Percentiles rank a stretch among this genome's conserved stretches.
Evolutionary conservation across 2,888 invertebrate species (phyloP).

Genomic region (Cephalotes varians): DNA sequence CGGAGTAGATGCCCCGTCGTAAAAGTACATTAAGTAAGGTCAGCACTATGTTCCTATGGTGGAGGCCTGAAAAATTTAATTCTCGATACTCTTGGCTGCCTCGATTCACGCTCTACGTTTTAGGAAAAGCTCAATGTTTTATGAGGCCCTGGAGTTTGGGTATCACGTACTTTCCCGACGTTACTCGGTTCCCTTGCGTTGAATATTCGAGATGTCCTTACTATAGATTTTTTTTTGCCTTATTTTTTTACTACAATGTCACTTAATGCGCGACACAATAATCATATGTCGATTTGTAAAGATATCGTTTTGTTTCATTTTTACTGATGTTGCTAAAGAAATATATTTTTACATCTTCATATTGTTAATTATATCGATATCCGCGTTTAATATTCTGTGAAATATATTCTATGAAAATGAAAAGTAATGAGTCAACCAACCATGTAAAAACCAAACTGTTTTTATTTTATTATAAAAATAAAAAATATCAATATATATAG

Average conservation of each 20-base stretch:
- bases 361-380: too few relatives aligned
- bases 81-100: slow-evolving; percentile 49
- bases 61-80: slow-evolving; percentile 64
- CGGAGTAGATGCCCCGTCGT: not conserved
- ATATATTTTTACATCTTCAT: too few relatives aligned
- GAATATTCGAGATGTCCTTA: slow-evolving; percentile 41
- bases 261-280: not conserved
- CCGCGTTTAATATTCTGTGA: too few relatives aligned
- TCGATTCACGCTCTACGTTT: slow-evolving; percentile 44
- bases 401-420: not conserved
- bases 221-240: not conserved
- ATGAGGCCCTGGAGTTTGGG: slow-evolving; percentile 55
- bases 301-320: too few relatives aligned
- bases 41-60: slow-evolving; percentile 50
- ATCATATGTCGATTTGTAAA: not conserved
- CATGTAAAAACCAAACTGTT: not conserved
- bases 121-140: slow-evolving; percentile 63
- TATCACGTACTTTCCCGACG: slow-evolving; percentile 38
- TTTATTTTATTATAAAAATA: not conserved
- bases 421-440: not conserved
- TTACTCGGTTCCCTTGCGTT: slow-evolving; percentile 14
- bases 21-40: slow-evolving; percentile 58
- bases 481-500: not conserved
- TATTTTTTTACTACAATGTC: not conserved
- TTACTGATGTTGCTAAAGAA: too few relatives aligned